Conservation (phyloP, 2,797 vertebrate genomes). For the Myotis myotis region DNA sequence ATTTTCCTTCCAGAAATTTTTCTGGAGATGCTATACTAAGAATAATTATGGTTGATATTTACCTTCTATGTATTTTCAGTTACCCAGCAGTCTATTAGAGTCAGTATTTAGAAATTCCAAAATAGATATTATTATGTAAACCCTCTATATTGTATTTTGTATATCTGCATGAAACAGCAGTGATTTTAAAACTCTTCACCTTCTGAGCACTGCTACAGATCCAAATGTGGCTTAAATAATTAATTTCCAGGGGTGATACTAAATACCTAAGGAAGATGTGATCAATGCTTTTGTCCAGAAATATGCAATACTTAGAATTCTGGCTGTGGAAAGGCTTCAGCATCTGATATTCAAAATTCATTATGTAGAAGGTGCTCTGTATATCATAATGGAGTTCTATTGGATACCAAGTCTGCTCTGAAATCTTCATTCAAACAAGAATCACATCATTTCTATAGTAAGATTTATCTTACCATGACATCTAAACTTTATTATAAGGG, state of each 20-base stretch:
- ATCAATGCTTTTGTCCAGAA: slow-evolving; percentile 64
- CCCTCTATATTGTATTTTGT: not conserved
- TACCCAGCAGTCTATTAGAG: not conserved
- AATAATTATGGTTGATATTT: not conserved
- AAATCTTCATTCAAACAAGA: slow-evolving; percentile 26
- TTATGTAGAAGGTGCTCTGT: slow-evolving; percentile 52
- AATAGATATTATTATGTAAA: not conserved
- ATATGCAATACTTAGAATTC: slow-evolving; percentile 64
- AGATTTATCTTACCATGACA: not conserved
- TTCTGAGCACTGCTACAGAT: not conserved
- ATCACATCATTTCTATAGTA: not conserved
- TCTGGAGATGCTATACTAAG: not conserved
- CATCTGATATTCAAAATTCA: slow-evolving; percentile 57
- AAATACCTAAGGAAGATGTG: slow-evolving; percentile 45
- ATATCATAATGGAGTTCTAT: slow-evolving; percentile 42
- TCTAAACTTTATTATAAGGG: not conserved
- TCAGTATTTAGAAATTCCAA: not conserved
- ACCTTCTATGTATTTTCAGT: not conserved
- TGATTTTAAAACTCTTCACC: not conserved
- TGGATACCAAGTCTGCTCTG: not conserved
- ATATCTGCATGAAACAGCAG: not conserved
- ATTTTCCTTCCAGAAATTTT: slow-evolving; percentile 3
- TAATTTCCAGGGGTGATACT: slow-evolving; percentile 40
- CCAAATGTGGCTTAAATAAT: slow-evolving; percentile 56
- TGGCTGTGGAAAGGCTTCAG: not conserved